Evolutionary conservation across 2,797 vertebrate species (phyloP), one percentile per base, ranked within the genome.

Genomic region (Notoglanidium macrostoma): DNA sequence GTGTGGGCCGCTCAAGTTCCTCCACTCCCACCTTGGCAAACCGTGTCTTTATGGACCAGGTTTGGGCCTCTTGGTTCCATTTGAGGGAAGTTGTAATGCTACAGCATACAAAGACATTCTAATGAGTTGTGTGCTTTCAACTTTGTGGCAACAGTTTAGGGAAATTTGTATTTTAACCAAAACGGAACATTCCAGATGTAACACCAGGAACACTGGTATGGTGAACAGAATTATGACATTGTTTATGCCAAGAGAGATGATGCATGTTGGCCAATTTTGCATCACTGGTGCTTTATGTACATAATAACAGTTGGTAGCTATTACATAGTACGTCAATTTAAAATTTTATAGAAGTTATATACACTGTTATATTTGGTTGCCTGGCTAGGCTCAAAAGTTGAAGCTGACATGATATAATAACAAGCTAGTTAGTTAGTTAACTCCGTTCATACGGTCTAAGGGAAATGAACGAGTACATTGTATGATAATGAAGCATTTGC

Each of bases 81-180:
- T 73, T 3, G 14, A 26, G 49, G 15, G 15, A 55, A 55, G 32
- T 55, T 19, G 46, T 76, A 76, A n/a, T 29, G 26, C 23, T 51
- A 51, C 73, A 49, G 26, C 12, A 76, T 76, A n/a, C 0, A 29
- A 15, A 29, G 5, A 54, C 14, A 51, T 29, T 51, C 46, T 15
- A 11, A 12, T n/a, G 11, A n/a, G 9, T 15, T 54, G 49, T 76
- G 74, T 51, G 7, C 40, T 26, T 44, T 9, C 40, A 44, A 14
- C 21, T 11, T 26, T 73, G 68, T 72, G 68, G 68, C 35, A 72
- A 44, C 17, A 72, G 68, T 54, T 77, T 77, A n/a, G n/a, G 74
- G 74, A 77, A 4, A 14, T 76, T 76, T 54, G 14, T 8, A 19
- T 32, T 77, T 77, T 21, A 21, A 35, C 54, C 29, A 57, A 19